Conservation (phyloP, 2,888 invertebrate genomes). For the Leucoma salicis region DNA sequence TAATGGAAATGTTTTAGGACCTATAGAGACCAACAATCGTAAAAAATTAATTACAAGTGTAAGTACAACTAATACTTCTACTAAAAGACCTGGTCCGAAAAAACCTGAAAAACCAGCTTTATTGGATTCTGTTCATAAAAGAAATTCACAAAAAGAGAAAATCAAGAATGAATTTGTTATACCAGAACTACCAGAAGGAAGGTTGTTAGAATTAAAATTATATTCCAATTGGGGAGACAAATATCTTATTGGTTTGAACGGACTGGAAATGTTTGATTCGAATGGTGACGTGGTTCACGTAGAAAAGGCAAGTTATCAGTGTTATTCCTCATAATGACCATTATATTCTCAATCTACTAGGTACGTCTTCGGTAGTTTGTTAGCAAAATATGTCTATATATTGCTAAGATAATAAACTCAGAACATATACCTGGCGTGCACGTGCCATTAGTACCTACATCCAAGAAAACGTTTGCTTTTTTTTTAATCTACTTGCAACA, state of each 20-base stretch:
- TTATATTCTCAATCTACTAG: no score
- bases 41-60: slow-evolving; percentile 37
- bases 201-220: slow-evolving; percentile 85
- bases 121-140: slow-evolving; percentile 44
- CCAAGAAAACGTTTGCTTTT: no score
- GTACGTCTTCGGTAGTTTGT: no score
- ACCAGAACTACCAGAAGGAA: slow-evolving; percentile 89
- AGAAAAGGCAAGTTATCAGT: slow-evolving; percentile 77
- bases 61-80: slow-evolving; percentile 27
- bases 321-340: no score
- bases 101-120: slow-evolving; percentile 49
- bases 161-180: slow-evolving; percentile 84
- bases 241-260: slow-evolving; percentile 89
- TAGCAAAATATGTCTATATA: no score
- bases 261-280: slow-evolving; percentile 87
- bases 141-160: slow-evolving; percentile 44
- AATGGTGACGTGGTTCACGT: slow-evolving; percentile 82
- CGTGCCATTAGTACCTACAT: no score
- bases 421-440: no score
- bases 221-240: slow-evolving; percentile 90
- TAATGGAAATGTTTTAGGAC: slow-evolving; percentile 35
- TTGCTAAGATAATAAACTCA: no score
- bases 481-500: no score
- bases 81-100: slow-evolving; percentile 40
- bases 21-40: slow-evolving; percentile 39